A percentile compares a stretch with the other conserved stretches of the same genome.
Evolutionary conservation across 2,113 vertebrate genomes (phyloP).

Genomic region (Crocuta crocuta): DNA sequence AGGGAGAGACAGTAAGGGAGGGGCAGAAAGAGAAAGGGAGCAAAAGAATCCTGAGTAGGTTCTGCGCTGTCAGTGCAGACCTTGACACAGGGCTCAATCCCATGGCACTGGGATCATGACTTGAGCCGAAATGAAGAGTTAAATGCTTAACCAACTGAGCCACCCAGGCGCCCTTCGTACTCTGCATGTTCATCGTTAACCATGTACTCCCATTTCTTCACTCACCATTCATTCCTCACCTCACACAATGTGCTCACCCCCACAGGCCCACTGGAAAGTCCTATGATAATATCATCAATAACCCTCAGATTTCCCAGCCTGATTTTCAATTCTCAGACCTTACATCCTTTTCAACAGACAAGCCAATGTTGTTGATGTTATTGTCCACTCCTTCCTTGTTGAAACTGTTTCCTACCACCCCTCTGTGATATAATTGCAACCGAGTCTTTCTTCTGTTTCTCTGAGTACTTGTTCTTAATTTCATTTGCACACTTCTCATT

Average conservation of each 20-base stretch:
- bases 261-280: background rate
- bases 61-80: too few species aligned
- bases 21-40: too few species aligned
- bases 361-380: background rate
- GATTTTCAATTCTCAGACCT: constrained; percentile 27
- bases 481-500: background rate
- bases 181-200: background rate
- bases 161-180: background rate
- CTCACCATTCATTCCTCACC: background rate
- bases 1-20: too few species aligned
- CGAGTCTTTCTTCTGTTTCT: background rate
- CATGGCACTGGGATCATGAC: too few species aligned
- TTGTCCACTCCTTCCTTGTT: background rate
- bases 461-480: background rate
- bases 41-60: too few species aligned
- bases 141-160: too few species aligned
- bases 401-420: background rate
- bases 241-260: background rate
- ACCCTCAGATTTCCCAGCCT: background rate
- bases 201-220: background rate
- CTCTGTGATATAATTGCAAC: background rate
- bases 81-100: too few species aligned
- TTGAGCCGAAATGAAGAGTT: too few species aligned
- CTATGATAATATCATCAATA: background rate
- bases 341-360: background rate